Base-by-base conservation (phyloP, 2,797 vertebrate species). In the Melanotaenia nigrans region DNA sequence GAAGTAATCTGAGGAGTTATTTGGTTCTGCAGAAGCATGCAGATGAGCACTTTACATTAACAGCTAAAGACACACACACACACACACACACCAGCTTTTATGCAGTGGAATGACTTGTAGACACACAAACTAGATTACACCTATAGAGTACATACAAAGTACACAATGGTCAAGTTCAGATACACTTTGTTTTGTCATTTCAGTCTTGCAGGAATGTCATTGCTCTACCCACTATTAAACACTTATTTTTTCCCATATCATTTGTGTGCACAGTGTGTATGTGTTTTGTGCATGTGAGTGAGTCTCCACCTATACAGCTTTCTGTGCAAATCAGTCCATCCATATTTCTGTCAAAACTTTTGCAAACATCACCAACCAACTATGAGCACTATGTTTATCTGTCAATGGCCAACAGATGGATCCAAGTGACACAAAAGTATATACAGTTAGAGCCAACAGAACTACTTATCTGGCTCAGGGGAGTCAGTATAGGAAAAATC, bases 401-500 rank as follows among this genome's bases (percentile, higher is more conserved):
- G 49, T 61, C 66, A 78, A 9, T 68, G 62, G 74, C 86, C 75
- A 83, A 86, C 83, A 85, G 84, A 88, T 65, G 79, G 76, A 88
- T 84, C 81, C 88, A 49, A 69, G 68, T 67, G 77, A 79, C 71
- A 77, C 69, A 82, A 88, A 84, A 68, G 71, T 55, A 72, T 74
- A 65, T 71, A 73, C 71, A 74, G 85, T 71, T 20, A 61, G 65
- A 61, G 75, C 87, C 88, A 89, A 90, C 61, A 77, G 77, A 89
- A 86, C 86, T 79, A 77, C 83, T 85, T 62, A 72, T 88, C 79
- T 84, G 81, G 87, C 84, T 87, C 78, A 81, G 83, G 82, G 66
- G 81, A 87, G 85, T 90, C 87, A 86, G 88, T 68, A 33, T 33
- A 11, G 68, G 86, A 83, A 86, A 89, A 91, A 93, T 91, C 90